A percentile compares a stretch with the other conserved stretches of the same genome.
phyloP scores from a whole-genome alignment of 2,888 invertebrate species.

The Amblyteles armatorius region DNA sequence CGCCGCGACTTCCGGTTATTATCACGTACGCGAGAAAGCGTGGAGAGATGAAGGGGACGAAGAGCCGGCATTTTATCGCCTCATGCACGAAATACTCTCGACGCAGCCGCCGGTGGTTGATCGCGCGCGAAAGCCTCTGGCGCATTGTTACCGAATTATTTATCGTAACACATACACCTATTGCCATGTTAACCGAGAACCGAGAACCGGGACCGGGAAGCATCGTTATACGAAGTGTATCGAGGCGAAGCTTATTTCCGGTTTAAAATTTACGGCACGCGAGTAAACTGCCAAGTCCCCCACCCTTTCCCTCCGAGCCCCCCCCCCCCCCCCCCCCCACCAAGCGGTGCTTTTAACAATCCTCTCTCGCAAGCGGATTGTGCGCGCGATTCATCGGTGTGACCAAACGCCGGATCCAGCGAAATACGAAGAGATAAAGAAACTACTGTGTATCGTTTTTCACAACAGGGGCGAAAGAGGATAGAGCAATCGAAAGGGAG shows the following conservation, averaged over 20 bases:
- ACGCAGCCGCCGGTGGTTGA: slow-evolving; percentile 14
- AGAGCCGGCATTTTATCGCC: slow-evolving; percentile 44
- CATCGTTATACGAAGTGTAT: slow-evolving; percentile 40
- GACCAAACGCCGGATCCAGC: neutral
- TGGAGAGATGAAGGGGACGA: neutral
- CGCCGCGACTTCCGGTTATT: slow-evolving; percentile 16
- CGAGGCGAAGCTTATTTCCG: slow-evolving; percentile 55
- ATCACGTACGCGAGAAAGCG: slow-evolving; percentile 42
- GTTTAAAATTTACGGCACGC: slow-evolving; percentile 42
- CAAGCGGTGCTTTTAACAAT: neutral
- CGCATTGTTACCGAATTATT: slow-evolving; percentile 44
- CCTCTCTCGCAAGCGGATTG: slow-evolving; percentile 9
- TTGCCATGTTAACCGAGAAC: neutral
- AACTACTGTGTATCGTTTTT: slow-evolving; percentile 1
- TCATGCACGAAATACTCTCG: slow-evolving; percentile 24
- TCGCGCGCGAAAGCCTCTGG: neutral
- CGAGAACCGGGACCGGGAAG: neutral
- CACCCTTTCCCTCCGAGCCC: neutral
- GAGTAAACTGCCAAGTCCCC: slow-evolving; percentile 4
- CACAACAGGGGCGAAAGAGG: neutral
- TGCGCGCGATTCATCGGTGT: slow-evolving; percentile 3
- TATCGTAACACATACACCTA: slow-evolving; percentile 45
- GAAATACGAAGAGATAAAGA: slow-evolving; percentile 12
- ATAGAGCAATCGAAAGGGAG: neutral
- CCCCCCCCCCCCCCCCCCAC: neutral